Base-by-base conservation (phyloP, 2,797 vertebrate genomes). In the Myotis vivesi region DNA sequence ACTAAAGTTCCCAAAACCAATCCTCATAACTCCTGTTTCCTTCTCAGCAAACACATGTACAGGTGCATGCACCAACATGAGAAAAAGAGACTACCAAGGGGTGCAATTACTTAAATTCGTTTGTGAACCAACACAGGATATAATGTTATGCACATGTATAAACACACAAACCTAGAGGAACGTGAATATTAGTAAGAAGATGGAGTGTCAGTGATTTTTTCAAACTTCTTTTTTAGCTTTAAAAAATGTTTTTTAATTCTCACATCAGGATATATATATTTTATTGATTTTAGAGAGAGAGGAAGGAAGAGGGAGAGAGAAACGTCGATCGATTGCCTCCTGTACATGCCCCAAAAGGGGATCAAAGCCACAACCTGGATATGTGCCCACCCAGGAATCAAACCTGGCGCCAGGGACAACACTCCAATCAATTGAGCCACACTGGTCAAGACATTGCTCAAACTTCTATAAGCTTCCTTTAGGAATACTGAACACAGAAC, bases 171-270 rank as follows among this genome's bases (percentile, higher is more conserved):
- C 16, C 11, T 69, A 91, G 1, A 55, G 28, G 28, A 57, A 85
- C 79, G 41, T 17, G 13, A 64, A 46, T 6, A 28, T 69, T 44
- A 69, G 10, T 25, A 71, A 76, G 36, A 83, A 33, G 9, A 44
- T 57, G 23, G 38, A 41, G 16, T 51, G 20, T 0, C 28, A 44
- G 51, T 66, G 76, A 94, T 84, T 85, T 38, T 38, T 16, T 87
- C 10, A 25, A 85, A 86, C 11, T 91, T 95, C 68, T 69, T 66
- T 66, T 66, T 66, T 64, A 28, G 57, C 57, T 64, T n/a, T 64
- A n/a, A 64, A 64, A 59, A 59, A 33, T 33, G 3, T 33, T 66
- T 66, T 66, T 33, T 66, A 66, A 66, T 19, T n/a, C n/a, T 66
- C 17, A 66, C 30, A 8, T 17, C 1, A 33, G 16, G 17, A 66